These are phyloP conservation scores for Drosophila subquinaria DNA, from an alignment of 2,888 invertebrate species.

Conservation along the genomic window DNA sequence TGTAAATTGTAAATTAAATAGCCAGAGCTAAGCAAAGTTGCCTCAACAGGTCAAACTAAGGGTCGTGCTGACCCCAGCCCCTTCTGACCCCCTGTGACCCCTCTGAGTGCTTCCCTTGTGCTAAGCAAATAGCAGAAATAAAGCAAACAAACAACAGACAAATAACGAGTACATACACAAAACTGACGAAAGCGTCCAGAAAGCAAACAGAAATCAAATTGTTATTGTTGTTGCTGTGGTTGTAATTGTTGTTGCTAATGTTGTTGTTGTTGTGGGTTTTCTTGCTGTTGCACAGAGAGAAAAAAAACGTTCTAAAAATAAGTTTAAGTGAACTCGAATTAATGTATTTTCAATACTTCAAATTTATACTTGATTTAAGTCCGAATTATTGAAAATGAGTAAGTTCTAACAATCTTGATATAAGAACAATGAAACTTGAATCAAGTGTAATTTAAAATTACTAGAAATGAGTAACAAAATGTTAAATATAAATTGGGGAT, in stretches of 20 bases:
- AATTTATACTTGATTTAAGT: too few relatives aligned
- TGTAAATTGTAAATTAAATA: conserved; percentile 29
- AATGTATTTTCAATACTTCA: too few relatives aligned
- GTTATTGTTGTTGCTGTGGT: conserved; percentile 54
- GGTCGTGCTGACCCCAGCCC: background rate
- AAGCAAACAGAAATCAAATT: conserved; percentile 74
- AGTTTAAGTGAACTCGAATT: too few relatives aligned
- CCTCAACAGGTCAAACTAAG: conserved; percentile 19
- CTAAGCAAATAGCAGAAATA: conserved; percentile 23
- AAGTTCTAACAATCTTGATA: too few relatives aligned
- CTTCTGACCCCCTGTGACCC: background rate
- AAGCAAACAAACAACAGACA: conserved; percentile 34
- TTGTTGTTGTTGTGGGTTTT: too few relatives aligned
- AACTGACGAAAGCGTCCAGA: conserved; percentile 52
- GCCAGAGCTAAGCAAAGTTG: conserved; percentile 9
- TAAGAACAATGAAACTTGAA: too few relatives aligned
- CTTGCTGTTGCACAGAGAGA: too few relatives aligned
- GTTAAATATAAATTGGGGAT: too few relatives aligned
- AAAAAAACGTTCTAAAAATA: too few relatives aligned
- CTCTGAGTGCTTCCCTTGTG: background rate
- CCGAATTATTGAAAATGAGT: too few relatives aligned
- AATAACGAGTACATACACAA: conserved; percentile 42
- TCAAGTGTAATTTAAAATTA: too few relatives aligned
- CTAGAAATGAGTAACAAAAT: too few relatives aligned
- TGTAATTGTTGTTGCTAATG: conserved; percentile 27